Evolutionary conservation across 2,888 invertebrate species (phyloP).

Genomic region (Blomia tropicalis): DNA sequence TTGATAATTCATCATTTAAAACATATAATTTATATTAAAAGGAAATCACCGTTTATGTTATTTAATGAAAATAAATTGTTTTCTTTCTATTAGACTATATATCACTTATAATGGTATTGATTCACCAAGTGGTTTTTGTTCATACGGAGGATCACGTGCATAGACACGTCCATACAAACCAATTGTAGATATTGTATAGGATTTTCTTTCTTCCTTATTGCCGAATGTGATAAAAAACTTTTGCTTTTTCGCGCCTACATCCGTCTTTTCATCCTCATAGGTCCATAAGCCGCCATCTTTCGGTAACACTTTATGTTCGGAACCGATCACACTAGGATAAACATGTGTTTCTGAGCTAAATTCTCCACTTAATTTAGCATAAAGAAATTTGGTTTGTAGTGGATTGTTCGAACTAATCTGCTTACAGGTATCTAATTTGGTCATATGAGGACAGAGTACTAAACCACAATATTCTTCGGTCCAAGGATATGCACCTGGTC

Average conservation of each 20-base stretch:
- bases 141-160: neutral
- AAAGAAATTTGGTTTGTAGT: slow-evolving; percentile 1
- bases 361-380: slow-evolving; percentile 13
- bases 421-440: neutral
- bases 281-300: neutral
- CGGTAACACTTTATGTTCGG: slow-evolving; percentile 7
- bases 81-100: no score
- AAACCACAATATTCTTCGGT: slow-evolving; percentile 24
- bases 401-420: neutral
- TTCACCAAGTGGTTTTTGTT: neutral
- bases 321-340: slow-evolving; percentile 14
- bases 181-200: neutral
- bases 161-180: neutral
- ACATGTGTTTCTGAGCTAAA: slow-evolving; percentile 16
- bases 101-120: neutral
- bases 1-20: no score
- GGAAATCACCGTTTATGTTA: no score
- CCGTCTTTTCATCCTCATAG: slow-evolving; percentile 3
- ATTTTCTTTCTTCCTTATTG: neutral
- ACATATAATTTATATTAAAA: neutral
- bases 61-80: no score
- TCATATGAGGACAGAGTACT: slow-evolving; percentile 6
- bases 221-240: neutral
- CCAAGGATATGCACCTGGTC: slow-evolving; percentile 12
- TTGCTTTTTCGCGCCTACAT: neutral